Evolutionary conservation across 2,888 invertebrate genomes (phyloP), one percentile per base, ranked within the genome.

Genomic region (Ceriagrion tenellum): DNA sequence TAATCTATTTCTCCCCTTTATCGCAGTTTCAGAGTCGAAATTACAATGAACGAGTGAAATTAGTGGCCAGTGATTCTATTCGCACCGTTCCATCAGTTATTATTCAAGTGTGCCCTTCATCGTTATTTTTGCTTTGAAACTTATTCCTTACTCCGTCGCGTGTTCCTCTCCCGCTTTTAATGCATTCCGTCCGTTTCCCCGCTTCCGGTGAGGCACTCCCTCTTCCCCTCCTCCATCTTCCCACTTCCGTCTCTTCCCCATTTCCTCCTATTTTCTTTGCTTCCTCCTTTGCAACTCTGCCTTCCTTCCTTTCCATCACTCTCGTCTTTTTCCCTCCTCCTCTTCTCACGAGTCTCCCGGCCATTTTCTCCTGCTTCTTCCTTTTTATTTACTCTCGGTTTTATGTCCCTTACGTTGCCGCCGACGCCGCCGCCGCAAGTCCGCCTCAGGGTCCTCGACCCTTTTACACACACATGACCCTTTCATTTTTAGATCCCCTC

Each of bases 401-500:
- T 81, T 81, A 16, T 35, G 12, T 23, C 35, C 81, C 81, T 26
- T 35, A 35, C 81, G 35, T 13, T 8, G 35, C 30, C 81, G 13
- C 81, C 59, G 59, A 16, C 20, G 59, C 59, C 59, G 56, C 74
- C n/a, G 35, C 81, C 81, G 18, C 81, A 81, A 81, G 30, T 81
- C 35, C 35, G 35, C 81, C 81, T 30, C 81, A 35, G 81, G 81
- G 35, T 81, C 35, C 81, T 81, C 30, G 81, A 81, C 81, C 18
- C 81, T 81, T 81, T 81, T 55, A 89, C 55, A 20, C 89, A 55
- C 63, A 26, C 93, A 69, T 63, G 69, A 69, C 74, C 81, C 81
- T 81, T 81, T 93, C 63, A 63, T 47, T 47, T 69, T 93, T 59
- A 47, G 20, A 40, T 55, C 90, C 59, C 63, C 63, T 47, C 47